Conservation (phyloP, 2,888 invertebrate species). For the Ophion costatus region DNA sequence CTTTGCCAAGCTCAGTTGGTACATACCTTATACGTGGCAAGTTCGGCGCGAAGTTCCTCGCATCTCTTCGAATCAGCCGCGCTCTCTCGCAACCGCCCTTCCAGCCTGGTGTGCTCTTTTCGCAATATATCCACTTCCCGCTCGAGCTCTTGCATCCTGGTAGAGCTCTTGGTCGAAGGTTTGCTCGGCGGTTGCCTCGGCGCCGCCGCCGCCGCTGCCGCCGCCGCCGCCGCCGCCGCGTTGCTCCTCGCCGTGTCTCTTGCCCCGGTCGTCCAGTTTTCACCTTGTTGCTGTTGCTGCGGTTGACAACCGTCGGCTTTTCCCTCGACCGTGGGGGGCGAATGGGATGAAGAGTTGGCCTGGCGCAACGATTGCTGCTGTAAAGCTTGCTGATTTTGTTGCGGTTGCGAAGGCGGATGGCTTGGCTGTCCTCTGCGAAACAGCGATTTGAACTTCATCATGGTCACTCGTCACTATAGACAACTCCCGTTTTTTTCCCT, state of each 20-base stretch:
- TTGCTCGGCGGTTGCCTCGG: slow-evolving; percentile 57
- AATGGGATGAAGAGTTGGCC: slow-evolving; percentile 66
- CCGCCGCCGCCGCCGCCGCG: background rate
- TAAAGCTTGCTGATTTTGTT: slow-evolving; percentile 73
- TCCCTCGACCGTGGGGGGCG: slow-evolving; percentile 59
- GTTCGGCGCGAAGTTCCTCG: slow-evolving; percentile 80
- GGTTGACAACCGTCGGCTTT: slow-evolving; percentile 66
- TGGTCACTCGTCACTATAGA: slow-evolving; percentile 84
- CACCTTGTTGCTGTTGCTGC: slow-evolving; percentile 61
- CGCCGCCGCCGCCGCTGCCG: background rate
- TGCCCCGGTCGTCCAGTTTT: slow-evolving; percentile 79
- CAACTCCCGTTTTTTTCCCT: slow-evolving; percentile 65
- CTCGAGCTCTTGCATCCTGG: slow-evolving; percentile 87
- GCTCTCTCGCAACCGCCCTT: slow-evolving; percentile 84
- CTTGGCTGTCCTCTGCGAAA: slow-evolving; percentile 92
- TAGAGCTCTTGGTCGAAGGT: slow-evolving; percentile 68
- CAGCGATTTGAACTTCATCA: slow-evolving; percentile 96
- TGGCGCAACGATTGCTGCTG: slow-evolving; percentile 67
- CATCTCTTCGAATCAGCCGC: slow-evolving; percentile 74
- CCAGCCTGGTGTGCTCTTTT: slow-evolving; percentile 88
- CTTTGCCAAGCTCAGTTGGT: no score
- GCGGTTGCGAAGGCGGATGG: slow-evolving; percentile 76
- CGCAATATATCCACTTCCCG: slow-evolving; percentile 88
- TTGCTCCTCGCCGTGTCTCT: slow-evolving; percentile 83
- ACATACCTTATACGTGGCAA: slow-evolving; percentile 80